Evolutionary conservation across 2,797 vertebrate genomes (phyloP).

Genomic region (Euphonia xanthogaster): DNA sequence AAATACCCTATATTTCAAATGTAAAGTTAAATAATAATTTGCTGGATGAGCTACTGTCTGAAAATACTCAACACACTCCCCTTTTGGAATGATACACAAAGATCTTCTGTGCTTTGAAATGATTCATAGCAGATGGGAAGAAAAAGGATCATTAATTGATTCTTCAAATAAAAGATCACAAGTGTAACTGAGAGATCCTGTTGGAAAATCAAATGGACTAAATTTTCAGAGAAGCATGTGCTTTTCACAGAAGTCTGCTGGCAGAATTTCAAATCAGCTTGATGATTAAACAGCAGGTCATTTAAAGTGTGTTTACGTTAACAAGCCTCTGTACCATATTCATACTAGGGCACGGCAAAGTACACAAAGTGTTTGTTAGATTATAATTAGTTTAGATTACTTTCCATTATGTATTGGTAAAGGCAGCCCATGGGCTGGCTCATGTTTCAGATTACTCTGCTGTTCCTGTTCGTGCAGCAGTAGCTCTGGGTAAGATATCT

Average conservation of each 20-base stretch:
- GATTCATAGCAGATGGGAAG: conserved; percentile 2
- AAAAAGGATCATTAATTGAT: conserved; percentile 18
- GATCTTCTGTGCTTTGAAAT: conserved; percentile 6
- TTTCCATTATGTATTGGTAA: conserved; percentile 38
- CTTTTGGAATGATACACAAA: neutral
- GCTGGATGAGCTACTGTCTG: neutral
- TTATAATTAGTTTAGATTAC: conserved; percentile 39
- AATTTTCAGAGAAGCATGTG: neutral
- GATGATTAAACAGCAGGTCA: conserved; percentile 28
- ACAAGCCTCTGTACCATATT: conserved; percentile 9
- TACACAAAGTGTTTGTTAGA: conserved; percentile 8
- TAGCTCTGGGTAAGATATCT: neutral
- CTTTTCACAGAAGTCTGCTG: neutral
- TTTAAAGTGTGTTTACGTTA: neutral
- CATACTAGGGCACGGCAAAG: neutral
- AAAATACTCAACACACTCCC: neutral
- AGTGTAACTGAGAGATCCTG: neutral
- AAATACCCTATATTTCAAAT: neutral
- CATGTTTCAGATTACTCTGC: neutral
- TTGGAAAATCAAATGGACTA: neutral
- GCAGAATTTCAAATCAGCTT: conserved; percentile 14
- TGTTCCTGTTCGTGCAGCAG: neutral
- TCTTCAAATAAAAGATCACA: conserved; percentile 13
- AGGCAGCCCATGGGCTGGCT: conserved; percentile 7
- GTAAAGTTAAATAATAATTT: conserved; percentile 2